phyloP scores from a whole-genome alignment of 2,797 vertebrate genomes.

The Triplophysa bombifrons region DNA sequence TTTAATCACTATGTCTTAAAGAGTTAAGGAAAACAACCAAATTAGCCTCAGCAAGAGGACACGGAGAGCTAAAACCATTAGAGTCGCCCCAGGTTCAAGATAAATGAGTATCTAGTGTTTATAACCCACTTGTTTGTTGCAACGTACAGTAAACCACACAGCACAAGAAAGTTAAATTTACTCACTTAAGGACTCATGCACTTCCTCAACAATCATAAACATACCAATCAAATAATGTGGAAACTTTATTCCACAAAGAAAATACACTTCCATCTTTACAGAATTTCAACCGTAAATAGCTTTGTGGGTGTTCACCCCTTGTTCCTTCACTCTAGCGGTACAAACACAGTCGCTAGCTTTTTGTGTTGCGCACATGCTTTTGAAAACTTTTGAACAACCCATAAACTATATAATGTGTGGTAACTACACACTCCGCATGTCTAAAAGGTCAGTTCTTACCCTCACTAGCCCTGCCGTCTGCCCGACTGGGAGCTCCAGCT shows the following conservation, averaged over 20 bases:
- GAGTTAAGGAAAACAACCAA: constrained; percentile 7
- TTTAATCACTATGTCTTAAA: constrained; percentile 12
- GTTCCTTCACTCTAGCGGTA: background rate
- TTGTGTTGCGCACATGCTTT: constrained; percentile 12
- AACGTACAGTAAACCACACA: background rate
- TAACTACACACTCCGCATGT: constrained; percentile 29
- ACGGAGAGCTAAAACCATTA: background rate
- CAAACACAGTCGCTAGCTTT: background rate
- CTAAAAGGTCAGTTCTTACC: constrained; percentile 33
- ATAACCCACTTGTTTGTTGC: background rate
- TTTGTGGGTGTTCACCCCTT: background rate
- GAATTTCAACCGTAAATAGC: background rate
- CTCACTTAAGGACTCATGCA: background rate
- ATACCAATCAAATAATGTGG: too few species aligned
- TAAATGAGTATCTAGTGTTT: background rate
- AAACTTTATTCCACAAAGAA: too few species aligned
- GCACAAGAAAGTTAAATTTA: background rate
- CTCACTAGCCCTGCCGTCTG: constrained; percentile 3
- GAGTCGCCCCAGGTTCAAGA: background rate
- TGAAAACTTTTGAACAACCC: constrained; percentile 27
- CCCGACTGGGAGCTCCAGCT: background rate
- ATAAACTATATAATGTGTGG: constrained; percentile 42
- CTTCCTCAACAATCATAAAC: background rate
- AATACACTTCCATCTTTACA: too few species aligned
- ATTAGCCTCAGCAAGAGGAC: constrained; percentile 5